A percentile compares a stretch with the other conserved stretches of the same genome.
These are phyloP conservation scores for Grallaria varia DNA, from an alignment of 2,113 vertebrate species.

Conservation along the genomic window DNA sequence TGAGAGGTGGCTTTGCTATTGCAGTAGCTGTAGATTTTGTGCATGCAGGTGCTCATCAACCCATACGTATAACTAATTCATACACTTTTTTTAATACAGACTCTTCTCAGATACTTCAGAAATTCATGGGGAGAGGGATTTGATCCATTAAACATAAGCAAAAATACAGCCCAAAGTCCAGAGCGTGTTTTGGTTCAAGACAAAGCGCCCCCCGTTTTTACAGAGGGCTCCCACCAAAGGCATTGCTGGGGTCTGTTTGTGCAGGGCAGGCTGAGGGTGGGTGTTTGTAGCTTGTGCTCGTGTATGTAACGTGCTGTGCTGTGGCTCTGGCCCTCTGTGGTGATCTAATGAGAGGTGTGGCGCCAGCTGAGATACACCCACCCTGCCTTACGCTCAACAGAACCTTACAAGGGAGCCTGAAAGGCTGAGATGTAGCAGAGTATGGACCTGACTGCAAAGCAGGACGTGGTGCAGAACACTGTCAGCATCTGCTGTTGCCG, in stretches of 20 bases:
- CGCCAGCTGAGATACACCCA: not conserved
- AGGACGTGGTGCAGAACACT: not conserved
- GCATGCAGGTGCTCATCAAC: not conserved
- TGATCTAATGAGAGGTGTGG: not conserved
- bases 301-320: not conserved
- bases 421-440: not conserved
- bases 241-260: not conserved
- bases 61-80: not conserved
- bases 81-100: not conserved
- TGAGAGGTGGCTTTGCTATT: not conserved
- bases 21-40: not conserved
- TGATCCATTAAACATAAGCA: not conserved
- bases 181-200: not conserved
- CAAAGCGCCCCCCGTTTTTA: not conserved
- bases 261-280: not conserved
- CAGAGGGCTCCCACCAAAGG: not conserved
- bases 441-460: not conserved
- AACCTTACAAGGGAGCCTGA: not conserved
- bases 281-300: not conserved
- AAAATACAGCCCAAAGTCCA: not conserved
- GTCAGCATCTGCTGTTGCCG: not conserved
- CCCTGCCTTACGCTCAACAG: not conserved
- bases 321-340: not conserved
- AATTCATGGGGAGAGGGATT: not conserved
- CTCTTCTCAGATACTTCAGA: not conserved